These are phyloP conservation scores for Vombatus ursinus DNA, from an alignment of 2,113 vertebrate genomes.

Conservation along the genomic window DNA sequence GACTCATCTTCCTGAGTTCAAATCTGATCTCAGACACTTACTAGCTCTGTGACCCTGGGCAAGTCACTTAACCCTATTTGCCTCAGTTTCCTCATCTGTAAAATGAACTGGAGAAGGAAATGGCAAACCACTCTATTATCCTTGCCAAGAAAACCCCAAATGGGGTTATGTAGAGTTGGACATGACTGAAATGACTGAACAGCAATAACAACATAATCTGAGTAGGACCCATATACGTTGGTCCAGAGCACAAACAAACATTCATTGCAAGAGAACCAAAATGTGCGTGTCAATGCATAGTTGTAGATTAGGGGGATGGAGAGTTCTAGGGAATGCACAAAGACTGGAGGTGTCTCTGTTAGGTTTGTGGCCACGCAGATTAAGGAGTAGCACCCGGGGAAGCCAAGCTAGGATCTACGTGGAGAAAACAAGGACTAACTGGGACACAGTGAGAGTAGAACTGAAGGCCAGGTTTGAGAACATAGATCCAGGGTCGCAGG, in stretches of 20 bases:
- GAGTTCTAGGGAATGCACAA: background rate
- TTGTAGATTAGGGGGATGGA: background rate
- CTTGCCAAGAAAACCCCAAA: background rate
- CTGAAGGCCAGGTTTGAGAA: background rate
- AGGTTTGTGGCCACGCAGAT: background rate
- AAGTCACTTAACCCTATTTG: background rate
- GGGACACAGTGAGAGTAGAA: background rate
- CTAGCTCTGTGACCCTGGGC: background rate
- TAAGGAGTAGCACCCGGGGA: background rate
- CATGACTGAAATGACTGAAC: background rate
- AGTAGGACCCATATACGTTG: background rate
- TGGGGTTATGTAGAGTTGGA: background rate
- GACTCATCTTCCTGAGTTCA: background rate
- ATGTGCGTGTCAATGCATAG: background rate
- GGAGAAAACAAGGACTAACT: background rate
- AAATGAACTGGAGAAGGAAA: background rate
- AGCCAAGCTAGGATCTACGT: background rate
- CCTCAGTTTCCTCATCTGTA: background rate
- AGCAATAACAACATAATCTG: background rate
- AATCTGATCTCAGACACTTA: background rate
- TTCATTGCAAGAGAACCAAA: background rate
- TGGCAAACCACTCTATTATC: background rate
- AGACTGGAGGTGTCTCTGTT: background rate
- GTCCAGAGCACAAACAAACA: background rate
- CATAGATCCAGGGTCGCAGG: background rate